Conservation (phyloP, 2,888 invertebrate genomes). For the Yponomeuta plumbellus region DNA sequence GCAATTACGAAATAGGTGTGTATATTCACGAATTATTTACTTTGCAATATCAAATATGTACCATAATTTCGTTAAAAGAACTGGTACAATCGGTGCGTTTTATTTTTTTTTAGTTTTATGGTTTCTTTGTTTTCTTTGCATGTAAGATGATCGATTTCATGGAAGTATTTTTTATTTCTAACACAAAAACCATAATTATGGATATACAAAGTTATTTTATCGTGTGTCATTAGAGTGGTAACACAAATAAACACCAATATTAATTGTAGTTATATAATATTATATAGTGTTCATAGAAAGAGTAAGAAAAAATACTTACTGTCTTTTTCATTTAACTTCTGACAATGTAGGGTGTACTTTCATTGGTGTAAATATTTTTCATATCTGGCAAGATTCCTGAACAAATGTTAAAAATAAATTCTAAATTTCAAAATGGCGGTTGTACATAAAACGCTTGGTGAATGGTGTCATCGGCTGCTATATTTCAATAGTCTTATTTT, state of each 20-base stretch:
- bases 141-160: not conserved
- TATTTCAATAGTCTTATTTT: conserved; percentile 25
- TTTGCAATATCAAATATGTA: not conserved
- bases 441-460: conserved; percentile 32
- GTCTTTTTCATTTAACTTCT: not conserved
- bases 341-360: conserved; percentile 4
- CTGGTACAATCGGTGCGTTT: not conserved
- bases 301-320: not conserved
- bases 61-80: not conserved
- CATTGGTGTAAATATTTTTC: conserved; percentile 23
- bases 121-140: not conserved
- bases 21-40: not conserved
- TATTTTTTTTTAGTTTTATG: not conserved
- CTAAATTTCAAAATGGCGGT: conserved; percentile 29
- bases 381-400: conserved; percentile 22
- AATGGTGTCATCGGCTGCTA: conserved; percentile 28
- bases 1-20: not conserved
- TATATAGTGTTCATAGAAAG: not conserved
- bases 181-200: not conserved
- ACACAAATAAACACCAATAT: not conserved
- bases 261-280: not conserved
- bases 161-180: not conserved
- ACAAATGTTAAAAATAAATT: conserved; percentile 20
- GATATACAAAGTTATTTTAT: not conserved
- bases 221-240: not conserved